Evolutionary conservation across 2,888 invertebrate genomes (phyloP), one percentile per base, ranked within the genome.

Genomic region (Machimus atricapillus): DNA sequence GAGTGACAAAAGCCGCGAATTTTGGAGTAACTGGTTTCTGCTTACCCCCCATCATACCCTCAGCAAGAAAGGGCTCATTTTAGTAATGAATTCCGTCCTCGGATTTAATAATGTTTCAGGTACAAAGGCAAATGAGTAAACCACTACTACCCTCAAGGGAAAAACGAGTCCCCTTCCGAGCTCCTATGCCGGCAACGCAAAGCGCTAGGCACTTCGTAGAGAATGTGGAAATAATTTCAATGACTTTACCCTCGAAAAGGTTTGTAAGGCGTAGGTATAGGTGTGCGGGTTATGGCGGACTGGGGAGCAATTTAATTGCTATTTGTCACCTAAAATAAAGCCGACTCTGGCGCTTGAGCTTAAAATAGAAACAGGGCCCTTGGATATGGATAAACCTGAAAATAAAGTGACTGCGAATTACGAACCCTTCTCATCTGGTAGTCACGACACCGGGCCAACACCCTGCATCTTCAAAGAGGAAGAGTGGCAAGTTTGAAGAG

Each of bases 301-400:
- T 78, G 43, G 78, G 40, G n/a, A 1, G 78, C 7, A 43, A 43
- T 40, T 23, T 46, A 78, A 78, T 78, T 19, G 43, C 23, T 78
- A 78, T 78, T 78, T 78, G 43, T 43, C 43, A 43, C 78, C 34
- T 78, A 78, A 78, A 40, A 78, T 78, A 78, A 78, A 43, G 78
- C 46, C 23, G 8, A 4, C 46, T 40, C 43, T 43, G 43, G 43
- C 8, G 78, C 23, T 43, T 43, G 40, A 23, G 78, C 43, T 78
- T n/a, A 78, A 78, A 78, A 78, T 78, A 78, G 78, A n/a, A 78
- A 23, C 14, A 43, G 5, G 4, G 27, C 66, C 66, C 66, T 66
- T 23, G 66, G 66, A 66, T 66, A 66, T 66, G 66, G 27, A 66
- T 66, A 14, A 43, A 9, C 78, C 19, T 2, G 78, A 23, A 40